Base-by-base conservation (phyloP, 2,113 vertebrate species). In the Psophia crepitans region DNA sequence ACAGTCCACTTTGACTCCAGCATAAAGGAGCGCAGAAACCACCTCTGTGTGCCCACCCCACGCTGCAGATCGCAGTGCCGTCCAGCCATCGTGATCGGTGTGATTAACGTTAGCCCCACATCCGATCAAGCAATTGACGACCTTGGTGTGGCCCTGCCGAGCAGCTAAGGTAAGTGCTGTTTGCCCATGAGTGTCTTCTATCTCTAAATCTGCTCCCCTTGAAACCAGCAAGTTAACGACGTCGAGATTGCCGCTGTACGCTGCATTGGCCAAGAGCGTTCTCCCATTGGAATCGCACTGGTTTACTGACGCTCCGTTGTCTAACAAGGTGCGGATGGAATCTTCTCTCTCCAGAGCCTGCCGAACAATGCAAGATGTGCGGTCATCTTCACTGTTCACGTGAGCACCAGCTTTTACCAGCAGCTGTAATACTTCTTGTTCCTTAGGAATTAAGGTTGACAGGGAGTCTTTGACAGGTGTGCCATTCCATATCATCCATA, bases 401-500 rank as follows among this genome's bases (percentile, higher is more conserved):
- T 99, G 99, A 75, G 99, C 99, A 5, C 99, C 99, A 2, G 99
- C 99, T 98, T 99, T 99, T 12, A 99, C 99, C 87, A 99, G 95
- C 73, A 99, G 98, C 94, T 99, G 99, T 23, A 99, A 95, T 8
- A 99, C 99, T 92, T 99, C 99, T 93, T 99, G 99, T 78, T 99
- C 99, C 97, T 98, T 99, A 49, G 99, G 99, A 96, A 99, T 99
- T 35, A 99, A 96, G 26, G 98, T 99, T 41, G 98, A 99, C 87
- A 99, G 98, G 18, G 99, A 99, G 97, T 99, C 99, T 98, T 99
- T 99, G 68, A 99, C 99, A 30, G 99, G 99, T 1, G 99, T 99
- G 69, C 99, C 99, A 24, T 99, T 99, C 99, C 99, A 99, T 69
- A 99, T 98, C 99, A 99, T 99, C 99, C 99, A 99, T 58, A 99